Conservation (phyloP, 2,113 vertebrate species). For the Pedetes capensis region DNA sequence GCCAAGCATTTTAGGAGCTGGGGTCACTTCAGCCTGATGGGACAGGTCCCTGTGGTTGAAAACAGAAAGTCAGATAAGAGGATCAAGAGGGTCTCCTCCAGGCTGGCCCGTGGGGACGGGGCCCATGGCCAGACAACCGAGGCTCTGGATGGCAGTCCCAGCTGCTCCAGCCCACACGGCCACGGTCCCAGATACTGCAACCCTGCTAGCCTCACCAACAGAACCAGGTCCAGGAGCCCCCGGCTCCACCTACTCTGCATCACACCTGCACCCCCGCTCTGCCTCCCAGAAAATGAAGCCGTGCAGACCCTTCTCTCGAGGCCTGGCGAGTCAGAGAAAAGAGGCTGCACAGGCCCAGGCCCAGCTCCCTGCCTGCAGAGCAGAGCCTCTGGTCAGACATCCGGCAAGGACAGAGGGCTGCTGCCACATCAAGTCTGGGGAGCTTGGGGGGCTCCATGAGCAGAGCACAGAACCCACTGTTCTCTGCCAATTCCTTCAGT, state of each 20-base stretch:
- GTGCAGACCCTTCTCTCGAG: accelerated
- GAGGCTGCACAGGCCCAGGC: accelerated
- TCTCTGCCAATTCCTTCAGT: not conserved
- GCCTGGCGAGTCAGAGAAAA: not conserved
- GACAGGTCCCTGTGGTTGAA: not conserved
- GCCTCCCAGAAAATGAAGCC: not conserved
- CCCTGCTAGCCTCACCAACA: too few relatives aligned
- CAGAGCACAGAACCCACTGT: not conserved
- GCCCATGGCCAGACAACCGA: not conserved
- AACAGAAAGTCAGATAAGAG: not conserved
- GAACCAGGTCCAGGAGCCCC: not conserved
- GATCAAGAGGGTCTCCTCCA: accelerated
- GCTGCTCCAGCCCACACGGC: accelerated
- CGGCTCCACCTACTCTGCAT: not conserved
- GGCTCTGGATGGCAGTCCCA: not conserved
- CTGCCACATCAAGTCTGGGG: not conserved
- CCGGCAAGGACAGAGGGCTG: accelerated
- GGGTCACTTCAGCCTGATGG: not conserved
- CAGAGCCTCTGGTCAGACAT: accelerated
- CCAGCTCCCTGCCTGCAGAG: not conserved
- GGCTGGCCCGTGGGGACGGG: accelerated
- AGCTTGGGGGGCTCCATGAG: not conserved
- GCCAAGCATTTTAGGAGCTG: not conserved
- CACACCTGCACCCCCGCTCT: not conserved
- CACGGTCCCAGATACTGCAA: not conserved